phyloP scores from a whole-genome alignment of 2,888 invertebrate species.

The Mythimna impura region DNA sequence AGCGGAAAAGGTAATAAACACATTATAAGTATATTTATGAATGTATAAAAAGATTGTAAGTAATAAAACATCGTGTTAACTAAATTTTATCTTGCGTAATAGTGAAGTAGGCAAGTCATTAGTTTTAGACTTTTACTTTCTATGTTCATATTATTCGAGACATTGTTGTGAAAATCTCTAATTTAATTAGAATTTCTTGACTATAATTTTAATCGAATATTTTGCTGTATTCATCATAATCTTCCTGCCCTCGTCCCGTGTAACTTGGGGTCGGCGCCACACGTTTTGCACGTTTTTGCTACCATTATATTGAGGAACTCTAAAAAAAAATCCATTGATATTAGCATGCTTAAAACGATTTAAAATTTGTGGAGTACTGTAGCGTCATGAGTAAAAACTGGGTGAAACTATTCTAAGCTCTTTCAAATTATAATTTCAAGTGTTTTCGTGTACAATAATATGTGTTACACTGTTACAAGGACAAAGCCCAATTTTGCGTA shows the following conservation, averaged over 20 bases:
- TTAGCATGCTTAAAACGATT: slow-evolving; percentile 23
- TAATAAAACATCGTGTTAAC: slow-evolving; percentile 41
- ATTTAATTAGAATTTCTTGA: slow-evolving; percentile 11
- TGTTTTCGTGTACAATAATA: slow-evolving; percentile 45
- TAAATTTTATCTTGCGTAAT: slow-evolving; percentile 48
- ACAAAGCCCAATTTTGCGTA: slow-evolving; percentile 40
- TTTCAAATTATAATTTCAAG: slow-evolving; percentile 34
- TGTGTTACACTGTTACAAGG: slow-evolving; percentile 61
- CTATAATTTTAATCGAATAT: neutral
- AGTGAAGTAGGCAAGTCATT: slow-evolving; percentile 52
- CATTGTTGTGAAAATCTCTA: slow-evolving; percentile 36
- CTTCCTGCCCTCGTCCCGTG: no score
- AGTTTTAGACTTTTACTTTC: slow-evolving; percentile 53
- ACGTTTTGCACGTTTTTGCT: no score
- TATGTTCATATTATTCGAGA: slow-evolving; percentile 32
- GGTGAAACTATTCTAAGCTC: slow-evolving; percentile 33
- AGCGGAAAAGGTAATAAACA: slow-evolving; percentile 7
- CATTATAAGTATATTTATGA: slow-evolving; percentile 20
- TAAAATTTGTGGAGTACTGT: neutral
- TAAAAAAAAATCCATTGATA: neutral
- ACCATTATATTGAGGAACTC: neutral
- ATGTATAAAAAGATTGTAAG: slow-evolving; percentile 27
- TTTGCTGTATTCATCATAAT: neutral
- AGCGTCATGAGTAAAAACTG: slow-evolving; percentile 17
- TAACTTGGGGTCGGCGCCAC: no score